These are phyloP conservation scores for Lepidiolamprologus cunningtoni DNA, from an alignment of 2,113 vertebrate genomes.

Conservation along the genomic window DNA sequence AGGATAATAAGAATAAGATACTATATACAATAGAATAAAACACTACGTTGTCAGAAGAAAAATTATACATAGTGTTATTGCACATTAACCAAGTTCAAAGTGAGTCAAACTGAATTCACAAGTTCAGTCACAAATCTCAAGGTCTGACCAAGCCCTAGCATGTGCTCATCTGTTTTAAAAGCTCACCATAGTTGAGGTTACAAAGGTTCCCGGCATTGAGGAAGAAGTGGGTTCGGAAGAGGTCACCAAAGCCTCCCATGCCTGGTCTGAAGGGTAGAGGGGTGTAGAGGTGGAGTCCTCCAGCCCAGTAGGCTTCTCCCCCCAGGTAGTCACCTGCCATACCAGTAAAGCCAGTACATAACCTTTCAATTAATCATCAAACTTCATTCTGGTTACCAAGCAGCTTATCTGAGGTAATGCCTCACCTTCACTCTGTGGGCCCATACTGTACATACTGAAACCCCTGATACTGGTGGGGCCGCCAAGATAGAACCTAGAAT, in stretches of 20 bases:
- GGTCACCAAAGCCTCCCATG: constrained; percentile 88
- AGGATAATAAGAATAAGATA: background rate
- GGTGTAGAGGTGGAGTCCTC: constrained; percentile 89
- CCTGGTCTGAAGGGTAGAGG: constrained; percentile 93
- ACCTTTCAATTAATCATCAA: background rate
- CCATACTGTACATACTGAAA: constrained; percentile 99
- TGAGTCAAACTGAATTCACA: background rate
- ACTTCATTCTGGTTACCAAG: background rate
- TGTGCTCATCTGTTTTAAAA: background rate
- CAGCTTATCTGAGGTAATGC: background rate
- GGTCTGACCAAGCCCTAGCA: background rate
- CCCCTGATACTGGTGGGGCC: constrained; percentile 94
- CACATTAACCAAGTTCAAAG: background rate
- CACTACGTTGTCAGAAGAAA: background rate
- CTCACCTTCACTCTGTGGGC: constrained; percentile 94
- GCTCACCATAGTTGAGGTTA: constrained; percentile 92
- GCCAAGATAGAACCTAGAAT: constrained; percentile 88
- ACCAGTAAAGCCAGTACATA: constrained; percentile 21
- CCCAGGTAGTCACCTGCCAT: constrained; percentile 90
- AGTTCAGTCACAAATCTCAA: background rate
- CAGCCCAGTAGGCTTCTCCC: constrained; percentile 93
- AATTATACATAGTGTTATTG: background rate
- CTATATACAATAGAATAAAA: background rate
- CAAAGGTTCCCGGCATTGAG: constrained; percentile 97
- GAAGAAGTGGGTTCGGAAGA: constrained; percentile 95